Percentiles rank a stretch among this genome's conserved stretches.
Conservation (phyloP, 2,888 invertebrate genomes). For the Temnothorax unifasciatus region DNA sequence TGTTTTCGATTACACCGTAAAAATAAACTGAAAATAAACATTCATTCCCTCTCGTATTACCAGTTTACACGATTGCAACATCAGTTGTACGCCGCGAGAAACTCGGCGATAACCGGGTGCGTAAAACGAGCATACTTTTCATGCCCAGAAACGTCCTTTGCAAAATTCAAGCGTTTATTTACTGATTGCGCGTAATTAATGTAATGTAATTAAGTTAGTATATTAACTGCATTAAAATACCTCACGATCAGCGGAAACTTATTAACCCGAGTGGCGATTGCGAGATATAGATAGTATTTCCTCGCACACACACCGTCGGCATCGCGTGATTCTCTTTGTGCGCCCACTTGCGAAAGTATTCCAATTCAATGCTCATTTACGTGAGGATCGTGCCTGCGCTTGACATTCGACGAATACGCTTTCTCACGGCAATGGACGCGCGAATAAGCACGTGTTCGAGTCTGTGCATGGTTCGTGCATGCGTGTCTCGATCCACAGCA, state of each 20-base stretch:
- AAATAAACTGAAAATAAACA: slow-evolving; percentile 20
- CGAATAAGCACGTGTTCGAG: slow-evolving; percentile 45
- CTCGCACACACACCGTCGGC: background rate
- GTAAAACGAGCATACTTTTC: slow-evolving; percentile 21
- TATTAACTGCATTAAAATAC: background rate
- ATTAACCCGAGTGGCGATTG: background rate
- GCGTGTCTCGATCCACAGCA: slow-evolving; percentile 41
- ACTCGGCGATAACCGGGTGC: background rate
- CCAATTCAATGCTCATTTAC: slow-evolving; percentile 53
- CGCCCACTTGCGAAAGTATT: slow-evolving; percentile 37
- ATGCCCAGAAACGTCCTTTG: slow-evolving; percentile 8
- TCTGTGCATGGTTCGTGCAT: slow-evolving; percentile 15
- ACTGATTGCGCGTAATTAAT: background rate
- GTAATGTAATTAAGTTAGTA: slow-evolving; percentile 11
- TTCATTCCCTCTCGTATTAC: slow-evolving; percentile 11
- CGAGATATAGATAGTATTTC: background rate
- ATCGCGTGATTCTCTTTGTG: slow-evolving; percentile 9
- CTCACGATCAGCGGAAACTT: slow-evolving; percentile 1
- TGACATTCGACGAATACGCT: slow-evolving; percentile 50
- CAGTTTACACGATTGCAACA: slow-evolving; percentile 21
- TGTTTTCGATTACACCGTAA: background rate
- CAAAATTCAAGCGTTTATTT: slow-evolving; percentile 37
- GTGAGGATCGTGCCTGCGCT: slow-evolving; percentile 52
- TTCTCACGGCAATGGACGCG: slow-evolving; percentile 19
- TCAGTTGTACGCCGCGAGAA: slow-evolving; percentile 3